Conservation (phyloP, 2,113 vertebrate species). For the Calypte anna region DNA sequence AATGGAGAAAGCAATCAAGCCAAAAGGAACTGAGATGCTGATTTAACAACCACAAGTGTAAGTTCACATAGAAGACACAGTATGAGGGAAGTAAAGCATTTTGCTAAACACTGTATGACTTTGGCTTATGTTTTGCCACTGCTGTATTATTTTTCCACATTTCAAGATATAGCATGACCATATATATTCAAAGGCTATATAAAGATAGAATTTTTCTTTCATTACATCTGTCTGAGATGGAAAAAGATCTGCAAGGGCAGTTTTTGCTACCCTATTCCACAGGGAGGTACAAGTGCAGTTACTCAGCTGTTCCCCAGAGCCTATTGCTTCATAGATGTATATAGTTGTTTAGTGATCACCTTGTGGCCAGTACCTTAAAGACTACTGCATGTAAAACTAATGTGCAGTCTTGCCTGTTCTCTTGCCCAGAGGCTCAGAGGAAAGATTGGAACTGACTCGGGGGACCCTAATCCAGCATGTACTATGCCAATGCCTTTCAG, state of each 20-base stretch:
- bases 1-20: slow-evolving; percentile 81
- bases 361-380: slow-evolving; percentile 66
- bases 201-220: slow-evolving; percentile 24
- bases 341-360: slow-evolving; percentile 48
- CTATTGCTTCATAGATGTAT: slow-evolving; percentile 32
- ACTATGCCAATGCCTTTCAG: neutral
- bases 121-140: slow-evolving; percentile 78
- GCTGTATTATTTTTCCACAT: slow-evolving; percentile 77
- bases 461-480: neutral
- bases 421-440: neutral
- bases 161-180: slow-evolving; percentile 40
- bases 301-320: neutral
- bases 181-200: neutral
- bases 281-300: neutral
- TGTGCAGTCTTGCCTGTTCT: neutral
- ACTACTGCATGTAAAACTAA: slow-evolving; percentile 53
- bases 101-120: slow-evolving; percentile 68
- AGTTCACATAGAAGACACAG: slow-evolving; percentile 13
- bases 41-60: neutral
- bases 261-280: neutral
- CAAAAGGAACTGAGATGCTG: slow-evolving; percentile 69
- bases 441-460: neutral
- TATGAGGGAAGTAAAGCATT: slow-evolving; percentile 42
- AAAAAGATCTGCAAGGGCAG: neutral
- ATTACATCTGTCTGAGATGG: neutral